phyloP scores from a whole-genome alignment of 2,797 vertebrate species.

The Thaleichthys pacificus region DNA sequence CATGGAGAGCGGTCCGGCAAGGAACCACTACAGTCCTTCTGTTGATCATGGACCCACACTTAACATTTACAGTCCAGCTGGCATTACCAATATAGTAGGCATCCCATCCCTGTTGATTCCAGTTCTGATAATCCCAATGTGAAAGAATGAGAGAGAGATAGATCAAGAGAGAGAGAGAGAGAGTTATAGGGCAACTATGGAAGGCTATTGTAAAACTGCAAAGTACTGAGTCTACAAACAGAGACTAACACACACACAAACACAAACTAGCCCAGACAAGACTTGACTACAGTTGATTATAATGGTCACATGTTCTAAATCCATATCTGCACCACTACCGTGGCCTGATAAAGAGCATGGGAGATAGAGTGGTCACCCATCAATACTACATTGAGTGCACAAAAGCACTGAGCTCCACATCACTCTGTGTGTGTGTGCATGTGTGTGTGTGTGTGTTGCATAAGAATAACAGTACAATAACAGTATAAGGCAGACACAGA shows the following conservation, averaged over 20 bases:
- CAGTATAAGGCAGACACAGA: too few species aligned
- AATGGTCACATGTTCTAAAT: slow-evolving; percentile 57
- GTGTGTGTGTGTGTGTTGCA: slow-evolving; percentile 6
- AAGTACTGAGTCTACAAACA: neutral
- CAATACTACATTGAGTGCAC: slow-evolving; percentile 66
- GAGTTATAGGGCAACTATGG: neutral
- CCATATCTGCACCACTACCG: slow-evolving; percentile 53
- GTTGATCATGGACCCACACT: slow-evolving; percentile 31
- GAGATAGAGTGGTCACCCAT: slow-evolving; percentile 35
- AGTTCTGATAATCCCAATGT: neutral
- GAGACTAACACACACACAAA: neutral
- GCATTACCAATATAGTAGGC: too few species aligned
- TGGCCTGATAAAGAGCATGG: slow-evolving; percentile 37
- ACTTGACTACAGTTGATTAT: slow-evolving; percentile 45
- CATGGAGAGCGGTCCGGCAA: slow-evolving; percentile 28
- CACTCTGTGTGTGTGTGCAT: slow-evolving; percentile 30
- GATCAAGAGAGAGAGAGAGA: neutral
- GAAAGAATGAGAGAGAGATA: neutral
- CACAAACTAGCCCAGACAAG: slow-evolving; percentile 11
- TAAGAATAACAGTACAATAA: too few species aligned
- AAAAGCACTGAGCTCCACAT: slow-evolving; percentile 42
- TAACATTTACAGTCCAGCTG: neutral
- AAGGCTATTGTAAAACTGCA: too few species aligned
- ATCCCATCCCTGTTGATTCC: neutral
- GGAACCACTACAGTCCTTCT: slow-evolving; percentile 27